These are phyloP conservation scores for Podabrus alpinus DNA, from an alignment of 2,888 invertebrate genomes.

Conservation along the genomic window DNA sequence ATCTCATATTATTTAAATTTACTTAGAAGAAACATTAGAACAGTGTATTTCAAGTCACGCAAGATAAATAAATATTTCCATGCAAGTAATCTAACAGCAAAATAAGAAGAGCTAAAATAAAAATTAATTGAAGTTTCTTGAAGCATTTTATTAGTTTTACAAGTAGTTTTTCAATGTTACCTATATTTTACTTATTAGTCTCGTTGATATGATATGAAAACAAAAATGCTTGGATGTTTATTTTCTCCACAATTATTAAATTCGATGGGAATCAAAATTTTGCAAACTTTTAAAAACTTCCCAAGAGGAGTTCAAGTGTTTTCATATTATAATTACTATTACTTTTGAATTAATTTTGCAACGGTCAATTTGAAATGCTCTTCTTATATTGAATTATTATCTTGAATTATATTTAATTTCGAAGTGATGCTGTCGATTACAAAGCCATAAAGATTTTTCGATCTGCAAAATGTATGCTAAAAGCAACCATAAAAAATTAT, in stretches of 20 bases:
- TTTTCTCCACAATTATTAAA: background rate
- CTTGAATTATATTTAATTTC: background rate
- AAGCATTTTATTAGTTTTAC: background rate
- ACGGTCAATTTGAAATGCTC: background rate
- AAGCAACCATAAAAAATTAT: background rate
- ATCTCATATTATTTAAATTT: background rate
- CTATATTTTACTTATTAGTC: background rate
- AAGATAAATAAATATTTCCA: background rate
- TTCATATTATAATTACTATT: background rate
- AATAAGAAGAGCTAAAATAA: background rate
- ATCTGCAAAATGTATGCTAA: background rate
- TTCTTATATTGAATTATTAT: background rate
- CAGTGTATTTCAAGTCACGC: background rate
- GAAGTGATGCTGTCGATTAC: background rate
- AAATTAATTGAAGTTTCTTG: background rate
- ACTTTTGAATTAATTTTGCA: background rate
- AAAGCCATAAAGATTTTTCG: background rate
- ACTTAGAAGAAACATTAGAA: background rate
- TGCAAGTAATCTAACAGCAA: background rate
- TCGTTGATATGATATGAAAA: background rate
- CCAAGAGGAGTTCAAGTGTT: background rate
- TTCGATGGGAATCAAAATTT: background rate
- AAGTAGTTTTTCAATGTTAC: background rate
- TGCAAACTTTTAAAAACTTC: background rate
- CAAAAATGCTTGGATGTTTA: background rate